Conservation (phyloP, 30 jellyfish, hydroid and myxozoan genomes). For the Chrysaora quinquecirrha region DNA sequence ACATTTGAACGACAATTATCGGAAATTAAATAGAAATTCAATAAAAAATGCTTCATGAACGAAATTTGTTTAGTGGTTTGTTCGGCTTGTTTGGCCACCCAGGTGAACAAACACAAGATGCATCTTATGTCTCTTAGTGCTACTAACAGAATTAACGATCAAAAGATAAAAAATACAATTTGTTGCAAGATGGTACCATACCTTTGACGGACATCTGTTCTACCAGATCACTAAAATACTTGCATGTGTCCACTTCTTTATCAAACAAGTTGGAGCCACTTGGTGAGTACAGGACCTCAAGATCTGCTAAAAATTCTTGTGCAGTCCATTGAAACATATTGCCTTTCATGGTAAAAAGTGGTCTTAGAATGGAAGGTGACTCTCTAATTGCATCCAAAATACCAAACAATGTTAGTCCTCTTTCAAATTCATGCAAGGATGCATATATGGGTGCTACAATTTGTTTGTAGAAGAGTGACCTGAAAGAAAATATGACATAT, state of each 20-base stretch:
- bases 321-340: neutral
- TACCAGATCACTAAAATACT: constrained; percentile 19
- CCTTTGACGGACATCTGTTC: constrained; percentile 29
- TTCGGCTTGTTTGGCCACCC: neutral
- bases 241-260: constrained; percentile 19
- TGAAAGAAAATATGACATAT: neutral
- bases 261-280: neutral
- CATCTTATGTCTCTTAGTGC: too few relatives aligned
- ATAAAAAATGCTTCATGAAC: too few relatives aligned
- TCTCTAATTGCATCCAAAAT: neutral
- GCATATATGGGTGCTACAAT: constrained; percentile 1
- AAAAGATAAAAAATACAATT: neutral
- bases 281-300: neutral
- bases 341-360: neutral
- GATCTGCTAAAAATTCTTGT: neutral
- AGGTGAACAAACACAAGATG: too few relatives aligned
- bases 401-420: constrained; percentile 16
- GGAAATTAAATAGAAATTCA: too few relatives aligned
- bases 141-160: too few relatives aligned
- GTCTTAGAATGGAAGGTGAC: neutral
- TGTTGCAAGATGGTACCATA: neutral
- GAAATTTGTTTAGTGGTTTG: too few relatives aligned
- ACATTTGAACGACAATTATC: neutral
- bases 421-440: constrained; percentile 9
- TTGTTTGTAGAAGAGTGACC: constrained; percentile 14